These are phyloP conservation scores for Torymus texanus DNA, from an alignment of 2,888 invertebrate genomes.

Conservation along the genomic window DNA sequence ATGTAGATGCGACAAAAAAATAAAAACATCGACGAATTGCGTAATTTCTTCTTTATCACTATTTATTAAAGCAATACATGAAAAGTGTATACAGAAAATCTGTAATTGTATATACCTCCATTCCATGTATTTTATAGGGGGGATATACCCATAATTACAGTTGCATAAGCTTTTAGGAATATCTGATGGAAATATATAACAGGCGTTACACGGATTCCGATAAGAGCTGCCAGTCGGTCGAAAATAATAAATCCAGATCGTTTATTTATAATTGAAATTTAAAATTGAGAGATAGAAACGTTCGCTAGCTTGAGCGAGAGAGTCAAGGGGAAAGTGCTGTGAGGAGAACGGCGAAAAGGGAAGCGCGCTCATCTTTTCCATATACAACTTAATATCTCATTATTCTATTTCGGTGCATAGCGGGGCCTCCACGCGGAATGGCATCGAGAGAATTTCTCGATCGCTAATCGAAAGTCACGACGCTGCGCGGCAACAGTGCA, in stretches of 20 bases:
- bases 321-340: slow-evolving; percentile 10
- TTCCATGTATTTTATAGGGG: no score
- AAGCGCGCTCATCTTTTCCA: slow-evolving; percentile 31
- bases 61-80: no score
- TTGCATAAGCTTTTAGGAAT: no score
- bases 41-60: no score
- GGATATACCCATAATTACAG: no score
- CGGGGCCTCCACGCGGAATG: neutral
- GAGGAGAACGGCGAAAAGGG: slow-evolving; percentile 4
- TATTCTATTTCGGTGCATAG: slow-evolving; percentile 5
- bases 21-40: no score
- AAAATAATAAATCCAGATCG: slow-evolving; percentile 9
- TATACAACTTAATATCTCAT: slow-evolving; percentile 34
- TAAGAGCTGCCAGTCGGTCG: no score
- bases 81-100: no score
- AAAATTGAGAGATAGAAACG: slow-evolving; percentile 3
- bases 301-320: no score
- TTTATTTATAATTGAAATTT: slow-evolving; percentile 25
- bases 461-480: slow-evolving; percentile 43
- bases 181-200: neutral
- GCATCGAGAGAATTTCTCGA: slow-evolving; percentile 33
- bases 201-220: neutral
- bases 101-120: no score
- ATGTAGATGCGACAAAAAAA: no score
- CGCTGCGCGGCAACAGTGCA: neutral